Evolutionary conservation across 37 sponge, comb jelly and placozoan species (phyloP), one percentile per base, ranked within the genome.

Genomic region (Beroe forskalii): DNA sequence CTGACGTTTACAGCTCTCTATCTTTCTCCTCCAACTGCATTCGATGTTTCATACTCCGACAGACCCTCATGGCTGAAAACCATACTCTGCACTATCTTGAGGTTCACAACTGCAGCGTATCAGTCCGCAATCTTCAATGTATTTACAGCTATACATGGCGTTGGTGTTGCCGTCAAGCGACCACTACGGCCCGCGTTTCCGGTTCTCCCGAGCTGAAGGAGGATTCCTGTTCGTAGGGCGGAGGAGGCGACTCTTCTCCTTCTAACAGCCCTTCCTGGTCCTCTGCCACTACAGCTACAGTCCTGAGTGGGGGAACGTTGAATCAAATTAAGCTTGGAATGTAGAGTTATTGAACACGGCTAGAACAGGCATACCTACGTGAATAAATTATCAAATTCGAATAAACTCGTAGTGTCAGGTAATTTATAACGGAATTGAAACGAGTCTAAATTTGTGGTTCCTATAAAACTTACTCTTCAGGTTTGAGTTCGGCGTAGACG

Each of bases 401-500:
- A n/a, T n/a, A n/a, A n/a, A n/a, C n/a, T n/a, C n/a, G n/a, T n/a
- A n/a, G n/a, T n/a, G n/a, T n/a, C n/a, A n/a, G n/a, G n/a, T n/a
- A n/a, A n/a, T n/a, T n/a, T n/a, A n/a, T n/a, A n/a, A n/a, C n/a
- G n/a, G n/a, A n/a, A n/a, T n/a, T n/a, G n/a, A n/a, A n/a, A n/a
- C n/a, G n/a, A n/a, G n/a, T n/a, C n/a, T n/a, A n/a, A n/a, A n/a
- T n/a, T n/a, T n/a, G n/a, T n/a, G n/a, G n/a, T n/a, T n/a, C n/a
- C n/a, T n/a, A n/a, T n/a, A n/a, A 48, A 48, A 48, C 55, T 48
- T 48, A 48, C 55, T 48, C 55, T 12, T 17, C 55, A 48, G 55
- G 55, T 48, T 48, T 48, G 55, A 80, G 24, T 80, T 80, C 86
- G 1, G 28, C 86, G 28, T 80, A 80, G 12, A 80, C 86, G 40